These are phyloP conservation scores for Pandion haliaetus DNA, from an alignment of 2,113 vertebrate species.

Conservation along the genomic window DNA sequence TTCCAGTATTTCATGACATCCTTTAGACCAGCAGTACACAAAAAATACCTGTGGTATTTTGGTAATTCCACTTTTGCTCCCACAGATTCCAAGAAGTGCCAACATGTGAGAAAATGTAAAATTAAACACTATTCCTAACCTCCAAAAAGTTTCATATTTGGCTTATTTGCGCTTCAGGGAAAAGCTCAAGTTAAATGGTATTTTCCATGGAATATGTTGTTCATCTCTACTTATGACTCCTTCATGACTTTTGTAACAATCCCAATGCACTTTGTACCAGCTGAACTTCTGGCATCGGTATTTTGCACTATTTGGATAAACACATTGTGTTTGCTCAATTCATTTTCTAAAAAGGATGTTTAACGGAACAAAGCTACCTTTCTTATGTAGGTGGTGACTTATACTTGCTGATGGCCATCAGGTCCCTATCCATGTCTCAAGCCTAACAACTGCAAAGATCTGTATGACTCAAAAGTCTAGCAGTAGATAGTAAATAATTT, in stretches of 20 bases:
- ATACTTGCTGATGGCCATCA: background rate
- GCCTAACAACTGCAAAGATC: background rate
- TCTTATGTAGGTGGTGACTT: background rate
- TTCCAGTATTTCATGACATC: background rate
- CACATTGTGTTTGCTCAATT: background rate
- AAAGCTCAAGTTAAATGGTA: background rate
- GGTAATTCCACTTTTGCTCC: background rate
- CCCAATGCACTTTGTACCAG: background rate
- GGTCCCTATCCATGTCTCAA: background rate
- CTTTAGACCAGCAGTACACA: background rate
- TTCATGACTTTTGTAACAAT: background rate
- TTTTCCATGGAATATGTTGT: background rate
- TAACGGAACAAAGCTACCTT: background rate
- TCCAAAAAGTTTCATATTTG: background rate
- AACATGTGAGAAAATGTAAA: background rate
- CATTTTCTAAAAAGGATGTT: background rate
- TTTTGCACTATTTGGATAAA: background rate
- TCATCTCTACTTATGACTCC: background rate
- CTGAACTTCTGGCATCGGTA: background rate
- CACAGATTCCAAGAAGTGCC: background rate
- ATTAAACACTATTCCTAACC: background rate
- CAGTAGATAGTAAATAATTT: background rate
- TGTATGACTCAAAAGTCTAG: background rate
- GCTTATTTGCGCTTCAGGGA: background rate
- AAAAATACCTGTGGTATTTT: constrained; percentile 6